These are phyloP conservation scores for Wasmannia auropunctata DNA, from an alignment of 1,140 invertebrate genomes.

Conservation along the genomic window DNA sequence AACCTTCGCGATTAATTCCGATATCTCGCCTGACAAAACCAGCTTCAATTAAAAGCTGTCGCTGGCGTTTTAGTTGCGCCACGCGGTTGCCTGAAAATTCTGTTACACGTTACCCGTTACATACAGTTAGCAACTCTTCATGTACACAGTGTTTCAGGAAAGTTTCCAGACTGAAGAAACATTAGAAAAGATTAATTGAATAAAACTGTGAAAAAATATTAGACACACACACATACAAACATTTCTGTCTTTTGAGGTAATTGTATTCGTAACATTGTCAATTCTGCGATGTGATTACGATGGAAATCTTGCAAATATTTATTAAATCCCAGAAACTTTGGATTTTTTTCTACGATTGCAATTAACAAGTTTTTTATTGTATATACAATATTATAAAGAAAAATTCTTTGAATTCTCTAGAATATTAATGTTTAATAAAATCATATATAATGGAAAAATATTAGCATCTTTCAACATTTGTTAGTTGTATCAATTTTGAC, in stretches of 20 bases:
- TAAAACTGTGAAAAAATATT: neutral
- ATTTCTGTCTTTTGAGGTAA: neutral
- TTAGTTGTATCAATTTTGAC: neutral
- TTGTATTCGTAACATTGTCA: neutral
- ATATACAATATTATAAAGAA: neutral
- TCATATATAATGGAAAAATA: neutral
- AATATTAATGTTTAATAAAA: neutral
- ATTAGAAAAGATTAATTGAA: neutral
- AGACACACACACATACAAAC: too few species aligned
- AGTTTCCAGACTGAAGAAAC: slow-evolving; percentile 11
- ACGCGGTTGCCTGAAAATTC: slow-evolving; percentile 65
- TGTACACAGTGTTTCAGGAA: neutral
- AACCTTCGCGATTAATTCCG: slow-evolving; percentile 73
- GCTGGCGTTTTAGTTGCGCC: slow-evolving; percentile 69
- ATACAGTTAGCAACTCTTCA: neutral
- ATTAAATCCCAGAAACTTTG: neutral
- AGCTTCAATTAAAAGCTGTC: slow-evolving; percentile 73
- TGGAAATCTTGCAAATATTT: neutral
- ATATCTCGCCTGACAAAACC: slow-evolving; percentile 71
- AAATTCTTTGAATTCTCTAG: neutral
- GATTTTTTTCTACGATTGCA: neutral
- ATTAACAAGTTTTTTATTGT: neutral
- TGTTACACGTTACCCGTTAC: slow-evolving; percentile 57
- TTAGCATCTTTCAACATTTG: neutral
- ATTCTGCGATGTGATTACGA: neutral